These are phyloP conservation scores for Callionymus lyra DNA, from an alignment of 2,113 vertebrate species.

Conservation along the genomic window DNA sequence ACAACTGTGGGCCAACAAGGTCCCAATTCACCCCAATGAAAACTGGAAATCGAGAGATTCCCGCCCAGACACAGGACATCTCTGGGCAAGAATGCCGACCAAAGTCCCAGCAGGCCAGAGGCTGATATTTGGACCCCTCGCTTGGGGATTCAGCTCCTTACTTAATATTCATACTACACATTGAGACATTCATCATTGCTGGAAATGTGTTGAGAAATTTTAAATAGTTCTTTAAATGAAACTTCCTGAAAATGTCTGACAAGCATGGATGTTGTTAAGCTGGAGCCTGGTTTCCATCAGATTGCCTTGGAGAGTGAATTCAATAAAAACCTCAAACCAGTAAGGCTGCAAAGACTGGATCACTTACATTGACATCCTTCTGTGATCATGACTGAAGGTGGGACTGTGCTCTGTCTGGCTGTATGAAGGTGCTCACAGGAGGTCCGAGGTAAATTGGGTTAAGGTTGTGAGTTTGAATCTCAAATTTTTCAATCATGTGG, in stretches of 20 bases:
- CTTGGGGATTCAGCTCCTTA: constrained; percentile 16
- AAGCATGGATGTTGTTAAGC: constrained; percentile 1
- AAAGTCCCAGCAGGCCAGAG: constrained; percentile 20
- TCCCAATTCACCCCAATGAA: no score
- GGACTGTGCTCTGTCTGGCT: no score
- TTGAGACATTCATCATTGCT: constrained; percentile 24
- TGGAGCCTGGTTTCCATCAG: neutral
- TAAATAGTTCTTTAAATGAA: constrained; percentile 11
- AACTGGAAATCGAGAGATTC: constrained; percentile 2
- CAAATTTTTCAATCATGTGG: no score
- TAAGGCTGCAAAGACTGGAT: no score
- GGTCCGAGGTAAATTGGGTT: no score
- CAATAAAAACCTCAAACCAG: no score
- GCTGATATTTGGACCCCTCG: constrained; percentile 9
- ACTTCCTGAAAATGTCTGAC: neutral
- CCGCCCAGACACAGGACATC: constrained; percentile 11
- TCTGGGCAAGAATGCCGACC: constrained; percentile 3
- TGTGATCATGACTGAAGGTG: no score
- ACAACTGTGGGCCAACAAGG: no score
- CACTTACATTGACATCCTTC: no score
- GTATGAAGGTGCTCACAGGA: no score
- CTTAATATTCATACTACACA: constrained; percentile 1
- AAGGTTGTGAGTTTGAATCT: no score
- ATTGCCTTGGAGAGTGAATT: neutral
- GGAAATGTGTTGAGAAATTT: constrained; percentile 1